Conservation (phyloP, 2,797 vertebrate genomes). For the Bradypodion ventrale region DNA sequence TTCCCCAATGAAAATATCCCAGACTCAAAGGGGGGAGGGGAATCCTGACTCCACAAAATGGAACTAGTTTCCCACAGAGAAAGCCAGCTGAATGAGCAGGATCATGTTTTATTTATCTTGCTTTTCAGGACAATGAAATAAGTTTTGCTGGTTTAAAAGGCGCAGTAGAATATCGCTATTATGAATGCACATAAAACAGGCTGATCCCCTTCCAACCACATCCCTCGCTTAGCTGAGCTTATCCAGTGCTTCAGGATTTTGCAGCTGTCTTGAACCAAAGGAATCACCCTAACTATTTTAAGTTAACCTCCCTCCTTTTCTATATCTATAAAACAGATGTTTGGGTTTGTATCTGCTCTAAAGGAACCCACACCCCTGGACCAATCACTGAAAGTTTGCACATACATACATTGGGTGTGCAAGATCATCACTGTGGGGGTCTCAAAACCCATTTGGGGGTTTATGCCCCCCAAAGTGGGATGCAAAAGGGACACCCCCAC, state of each 20-base stretch:
- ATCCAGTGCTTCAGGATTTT: background rate
- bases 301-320: background rate
- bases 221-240: background rate
- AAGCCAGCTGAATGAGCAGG: conserved; percentile 32
- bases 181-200: conserved; percentile 25
- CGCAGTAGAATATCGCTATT: conserved; percentile 52
- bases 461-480: too few relatives aligned
- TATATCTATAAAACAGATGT: too few relatives aligned
- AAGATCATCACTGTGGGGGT: too few relatives aligned
- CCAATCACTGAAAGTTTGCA: too few relatives aligned
- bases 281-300: background rate
- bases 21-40: background rate
- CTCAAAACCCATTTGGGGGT: too few relatives aligned
- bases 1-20: conserved; percentile 32
- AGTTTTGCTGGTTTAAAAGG: conserved; percentile 59
- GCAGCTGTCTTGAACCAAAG: background rate
- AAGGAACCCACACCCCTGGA: too few relatives aligned
- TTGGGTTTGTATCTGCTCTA: too few relatives aligned
- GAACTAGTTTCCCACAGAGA: conserved; percentile 38
- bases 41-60: conserved; percentile 44
- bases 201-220: conserved; percentile 8
- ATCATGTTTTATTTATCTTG: conserved; percentile 67
- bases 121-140: conserved; percentile 66
- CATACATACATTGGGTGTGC: too few relatives aligned
- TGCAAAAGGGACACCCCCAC: too few relatives aligned